Conservation (phyloP, 92 coral and sea anemone species). For the Desmophyllum pertusum region DNA sequence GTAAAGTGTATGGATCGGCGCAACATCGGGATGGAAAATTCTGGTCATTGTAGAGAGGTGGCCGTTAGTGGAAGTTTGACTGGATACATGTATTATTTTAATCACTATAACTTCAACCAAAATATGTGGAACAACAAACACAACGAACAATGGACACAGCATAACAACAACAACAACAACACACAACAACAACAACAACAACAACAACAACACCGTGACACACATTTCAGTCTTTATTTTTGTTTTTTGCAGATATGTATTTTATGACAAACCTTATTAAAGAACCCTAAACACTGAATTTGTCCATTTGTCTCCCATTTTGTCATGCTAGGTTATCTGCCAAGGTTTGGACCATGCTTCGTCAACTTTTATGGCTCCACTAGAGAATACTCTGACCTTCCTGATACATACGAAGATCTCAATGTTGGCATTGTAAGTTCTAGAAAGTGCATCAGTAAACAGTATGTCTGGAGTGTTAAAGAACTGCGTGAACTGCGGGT, state of each 20-base stretch:
- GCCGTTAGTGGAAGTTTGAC: too few relatives aligned
- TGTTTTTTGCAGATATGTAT: background rate
- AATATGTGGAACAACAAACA: too few relatives aligned
- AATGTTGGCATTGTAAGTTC: conserved; percentile 87
- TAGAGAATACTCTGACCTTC: conserved; percentile 88
- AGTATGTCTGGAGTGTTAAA: background rate
- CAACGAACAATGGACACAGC: too few relatives aligned
- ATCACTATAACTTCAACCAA: too few relatives aligned
- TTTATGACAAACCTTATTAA: too few relatives aligned
- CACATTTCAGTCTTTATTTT: background rate
- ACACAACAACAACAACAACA: background rate
- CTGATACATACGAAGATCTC: conserved; percentile 86
- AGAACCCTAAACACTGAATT: background rate
- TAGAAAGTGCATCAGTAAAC: background rate
- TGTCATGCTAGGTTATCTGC: conserved; percentile 72
- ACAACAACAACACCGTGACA: background rate
- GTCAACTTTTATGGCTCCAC: conserved; percentile 93
- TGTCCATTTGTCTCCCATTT: too few relatives aligned
- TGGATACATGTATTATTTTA: too few relatives aligned
- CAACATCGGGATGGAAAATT: too few relatives aligned
- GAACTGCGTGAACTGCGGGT: too few relatives aligned
- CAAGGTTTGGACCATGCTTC: conserved; percentile 90
- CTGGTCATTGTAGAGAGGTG: too few relatives aligned
- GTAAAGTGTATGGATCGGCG: too few relatives aligned
- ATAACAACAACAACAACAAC: background rate